Conservation (phyloP, 2,113 vertebrate species). For the Ursus arctos region DNA sequence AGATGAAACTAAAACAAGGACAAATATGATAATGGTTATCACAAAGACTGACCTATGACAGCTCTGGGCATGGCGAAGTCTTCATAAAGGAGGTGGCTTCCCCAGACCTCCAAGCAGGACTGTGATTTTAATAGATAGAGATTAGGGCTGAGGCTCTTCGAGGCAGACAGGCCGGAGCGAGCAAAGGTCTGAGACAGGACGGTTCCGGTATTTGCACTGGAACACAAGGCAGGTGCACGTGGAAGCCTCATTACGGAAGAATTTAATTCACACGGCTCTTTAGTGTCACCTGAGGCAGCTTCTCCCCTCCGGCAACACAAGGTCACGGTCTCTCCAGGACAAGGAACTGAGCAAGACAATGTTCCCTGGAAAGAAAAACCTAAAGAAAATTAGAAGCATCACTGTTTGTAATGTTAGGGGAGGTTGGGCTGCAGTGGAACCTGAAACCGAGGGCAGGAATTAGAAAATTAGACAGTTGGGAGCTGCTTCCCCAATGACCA, state of each 20-base stretch:
- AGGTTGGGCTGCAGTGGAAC: neutral
- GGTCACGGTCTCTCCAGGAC: neutral
- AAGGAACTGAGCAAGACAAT: neutral
- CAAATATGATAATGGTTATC: neutral
- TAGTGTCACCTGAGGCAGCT: neutral
- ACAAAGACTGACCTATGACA: neutral
- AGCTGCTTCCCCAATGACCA: neutral
- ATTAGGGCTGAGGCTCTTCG: no score
- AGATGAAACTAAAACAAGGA: neutral
- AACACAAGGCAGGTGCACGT: neutral
- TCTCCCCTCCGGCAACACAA: neutral
- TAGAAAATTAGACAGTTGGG: neutral
- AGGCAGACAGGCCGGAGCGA: no score
- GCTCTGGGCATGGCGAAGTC: neutral
- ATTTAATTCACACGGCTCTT: neutral
- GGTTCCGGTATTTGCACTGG: neutral
- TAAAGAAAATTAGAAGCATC: neutral
- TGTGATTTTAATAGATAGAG: neutral
- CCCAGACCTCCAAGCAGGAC: neutral
- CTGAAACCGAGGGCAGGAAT: neutral
- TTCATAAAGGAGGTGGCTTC: neutral
- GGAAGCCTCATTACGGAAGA: neutral
- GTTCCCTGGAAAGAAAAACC: neutral
- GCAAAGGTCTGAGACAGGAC: neutral
- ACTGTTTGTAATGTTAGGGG: neutral